Conservation (phyloP, 2,113 vertebrate genomes). For the Ciconia maguari region DNA sequence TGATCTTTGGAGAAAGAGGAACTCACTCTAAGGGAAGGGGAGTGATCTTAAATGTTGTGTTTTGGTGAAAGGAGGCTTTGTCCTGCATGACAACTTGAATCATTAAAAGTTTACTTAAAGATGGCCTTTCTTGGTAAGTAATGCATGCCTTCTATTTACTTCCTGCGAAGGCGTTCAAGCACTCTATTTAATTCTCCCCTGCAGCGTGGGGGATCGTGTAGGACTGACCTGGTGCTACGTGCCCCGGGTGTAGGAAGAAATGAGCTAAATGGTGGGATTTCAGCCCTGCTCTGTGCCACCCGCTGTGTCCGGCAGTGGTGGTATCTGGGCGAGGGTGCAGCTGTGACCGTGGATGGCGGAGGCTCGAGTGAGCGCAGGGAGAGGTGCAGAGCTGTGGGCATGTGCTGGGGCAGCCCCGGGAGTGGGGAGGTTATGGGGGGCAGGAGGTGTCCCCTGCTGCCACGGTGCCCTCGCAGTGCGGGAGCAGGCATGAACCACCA, state of each 20-base stretch:
- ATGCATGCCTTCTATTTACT: neutral
- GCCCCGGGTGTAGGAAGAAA: neutral
- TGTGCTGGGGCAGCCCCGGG: neutral
- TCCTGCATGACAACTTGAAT: neutral
- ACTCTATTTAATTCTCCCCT: rapidly evolving
- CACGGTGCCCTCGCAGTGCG: rapidly evolving
- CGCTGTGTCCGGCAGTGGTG: rapidly evolving
- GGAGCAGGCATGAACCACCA: neutral
- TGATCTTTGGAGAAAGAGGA: neutral
- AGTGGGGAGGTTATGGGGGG: rapidly evolving
- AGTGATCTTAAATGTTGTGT: neutral
- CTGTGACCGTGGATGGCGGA: rapidly evolving
- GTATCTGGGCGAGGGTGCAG: neutral
- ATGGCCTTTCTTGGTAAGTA: neutral
- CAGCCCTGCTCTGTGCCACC: neutral
- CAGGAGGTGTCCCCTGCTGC: neutral
- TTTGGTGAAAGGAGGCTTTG: neutral
- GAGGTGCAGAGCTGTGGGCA: no score
- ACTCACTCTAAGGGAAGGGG: neutral
- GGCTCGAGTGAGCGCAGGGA: rapidly evolving
- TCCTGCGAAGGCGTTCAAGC: neutral
- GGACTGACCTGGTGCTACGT: neutral
- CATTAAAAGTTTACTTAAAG: neutral
- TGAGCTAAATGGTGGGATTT: neutral
- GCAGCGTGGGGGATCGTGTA: rapidly evolving